Percentiles rank a stretch among this genome's conserved stretches.
Conservation (phyloP, 2,888 invertebrate genomes). For the Carabus problematicus region DNA sequence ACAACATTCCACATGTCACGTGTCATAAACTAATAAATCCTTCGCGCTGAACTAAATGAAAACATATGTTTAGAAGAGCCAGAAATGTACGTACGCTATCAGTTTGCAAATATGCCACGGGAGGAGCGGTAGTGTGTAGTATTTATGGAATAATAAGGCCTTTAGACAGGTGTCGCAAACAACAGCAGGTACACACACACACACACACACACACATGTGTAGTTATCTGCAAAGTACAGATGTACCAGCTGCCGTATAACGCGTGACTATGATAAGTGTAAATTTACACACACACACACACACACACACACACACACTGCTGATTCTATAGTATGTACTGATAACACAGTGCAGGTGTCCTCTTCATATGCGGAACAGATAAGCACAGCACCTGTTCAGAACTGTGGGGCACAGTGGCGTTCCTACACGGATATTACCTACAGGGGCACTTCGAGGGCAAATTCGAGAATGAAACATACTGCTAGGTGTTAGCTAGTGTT, state of each 20-base stretch:
- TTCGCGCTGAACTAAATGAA: too few relatives aligned
- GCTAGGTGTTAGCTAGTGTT: too few relatives aligned
- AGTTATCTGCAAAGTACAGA: constrained; percentile 14
- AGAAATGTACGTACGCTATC: too few relatives aligned
- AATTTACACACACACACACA: not conserved
- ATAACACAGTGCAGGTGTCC: not conserved
- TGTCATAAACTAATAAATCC: too few relatives aligned
- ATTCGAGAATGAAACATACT: too few relatives aligned
- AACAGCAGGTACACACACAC: constrained; percentile 9
- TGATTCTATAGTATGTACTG: not conserved
- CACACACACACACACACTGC: not conserved
- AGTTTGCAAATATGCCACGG: too few relatives aligned
- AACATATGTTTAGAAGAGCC: too few relatives aligned
- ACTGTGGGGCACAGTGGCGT: too few relatives aligned
- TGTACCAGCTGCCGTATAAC: constrained; percentile 26
- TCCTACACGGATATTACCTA: not conserved
- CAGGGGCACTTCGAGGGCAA: not conserved
- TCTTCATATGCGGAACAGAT: not conserved
- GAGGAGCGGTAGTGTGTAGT: too few relatives aligned
- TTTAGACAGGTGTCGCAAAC: not conserved
- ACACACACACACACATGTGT: not conserved
- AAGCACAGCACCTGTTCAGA: not conserved
- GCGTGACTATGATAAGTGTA: not conserved
- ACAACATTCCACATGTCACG: too few relatives aligned
- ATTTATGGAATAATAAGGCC: too few relatives aligned